Evolutionary conservation across 2,888 invertebrate species (phyloP).

Genomic region (Cataglyphis cursor): DNA sequence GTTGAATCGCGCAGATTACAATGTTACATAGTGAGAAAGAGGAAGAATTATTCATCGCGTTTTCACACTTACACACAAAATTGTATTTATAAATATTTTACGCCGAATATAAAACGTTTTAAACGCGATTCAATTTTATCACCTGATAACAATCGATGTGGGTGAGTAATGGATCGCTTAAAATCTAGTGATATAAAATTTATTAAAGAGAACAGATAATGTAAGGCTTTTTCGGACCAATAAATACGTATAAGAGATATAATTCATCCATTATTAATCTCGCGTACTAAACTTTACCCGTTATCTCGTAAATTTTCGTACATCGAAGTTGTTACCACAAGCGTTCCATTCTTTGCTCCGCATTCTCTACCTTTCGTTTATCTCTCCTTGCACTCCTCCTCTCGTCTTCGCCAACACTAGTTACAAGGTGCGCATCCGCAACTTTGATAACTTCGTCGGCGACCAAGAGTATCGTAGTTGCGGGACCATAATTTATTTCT

Average conservation of each 20-base stretch:
- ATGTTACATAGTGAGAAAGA: neutral
- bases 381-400: neutral
- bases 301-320: slow-evolving; percentile 50
- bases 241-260: slow-evolving; percentile 36
- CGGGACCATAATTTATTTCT: slow-evolving; percentile 59
- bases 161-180: neutral
- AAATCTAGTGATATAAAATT: neutral
- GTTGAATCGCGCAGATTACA: slow-evolving; percentile 11
- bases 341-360: slow-evolving; percentile 33
- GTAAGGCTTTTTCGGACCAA: slow-evolving; percentile 9
- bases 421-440: slow-evolving; percentile 51
- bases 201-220: neutral
- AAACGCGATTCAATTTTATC: neutral
- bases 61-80: neutral
- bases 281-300: slow-evolving; percentile 33
- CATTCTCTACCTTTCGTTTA: slow-evolving; percentile 33
- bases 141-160: neutral
- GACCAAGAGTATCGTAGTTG: slow-evolving; percentile 42
- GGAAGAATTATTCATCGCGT: neutral
- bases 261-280: slow-evolving; percentile 52
- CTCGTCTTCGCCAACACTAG: slow-evolving; percentile 22
- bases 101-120: neutral
- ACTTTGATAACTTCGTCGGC: slow-evolving; percentile 58
- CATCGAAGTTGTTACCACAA: slow-evolving; percentile 35
- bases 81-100: neutral